These are phyloP conservation scores for Enteromius fasciolatus DNA, from an alignment of 2,797 vertebrate genomes.

Conservation along the genomic window DNA sequence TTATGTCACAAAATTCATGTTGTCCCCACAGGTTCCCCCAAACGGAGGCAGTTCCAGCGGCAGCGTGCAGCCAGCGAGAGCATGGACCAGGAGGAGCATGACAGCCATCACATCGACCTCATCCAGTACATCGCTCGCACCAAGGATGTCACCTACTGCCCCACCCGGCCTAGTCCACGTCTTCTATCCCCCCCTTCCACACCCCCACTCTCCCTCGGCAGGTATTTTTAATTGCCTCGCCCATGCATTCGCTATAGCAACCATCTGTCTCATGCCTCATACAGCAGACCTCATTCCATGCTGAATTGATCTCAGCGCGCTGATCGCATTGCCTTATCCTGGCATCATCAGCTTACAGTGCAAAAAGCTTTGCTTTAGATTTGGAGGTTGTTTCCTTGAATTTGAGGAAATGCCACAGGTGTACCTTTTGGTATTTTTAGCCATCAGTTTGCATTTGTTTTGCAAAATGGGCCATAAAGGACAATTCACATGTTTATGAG, in stretches of 20 bases:
- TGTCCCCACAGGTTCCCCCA: conserved; percentile 86
- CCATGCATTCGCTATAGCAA: conserved; percentile 78
- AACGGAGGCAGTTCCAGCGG: conserved; percentile 93
- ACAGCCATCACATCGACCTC: conserved; percentile 84
- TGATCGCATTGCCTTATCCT: conserved; percentile 30
- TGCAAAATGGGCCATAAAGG: conserved; percentile 8
- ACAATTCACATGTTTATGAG: background rate
- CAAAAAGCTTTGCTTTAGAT: conserved; percentile 28
- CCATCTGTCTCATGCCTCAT: conserved; percentile 62
- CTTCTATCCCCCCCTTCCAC: conserved; percentile 84
- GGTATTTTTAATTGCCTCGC: conserved; percentile 93
- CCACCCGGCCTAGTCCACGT: conserved; percentile 73
- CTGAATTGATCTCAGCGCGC: conserved; percentile 25
- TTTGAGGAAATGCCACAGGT: conserved; percentile 7
- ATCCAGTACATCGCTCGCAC: conserved; percentile 94
- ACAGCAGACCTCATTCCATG: conserved; percentile 55
- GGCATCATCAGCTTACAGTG: conserved; percentile 29
- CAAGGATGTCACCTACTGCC: conserved; percentile 79
- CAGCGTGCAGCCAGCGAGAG: conserved; percentile 96
- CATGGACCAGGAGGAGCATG: conserved; percentile 90
- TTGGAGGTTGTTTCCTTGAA: background rate
- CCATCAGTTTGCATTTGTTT: background rate
- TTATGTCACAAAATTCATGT: background rate
- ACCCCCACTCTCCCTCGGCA: conserved; percentile 93
- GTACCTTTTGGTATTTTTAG: background rate